Conservation (phyloP, 2,113 vertebrate species). For the Tangachromis dhanisi region DNA sequence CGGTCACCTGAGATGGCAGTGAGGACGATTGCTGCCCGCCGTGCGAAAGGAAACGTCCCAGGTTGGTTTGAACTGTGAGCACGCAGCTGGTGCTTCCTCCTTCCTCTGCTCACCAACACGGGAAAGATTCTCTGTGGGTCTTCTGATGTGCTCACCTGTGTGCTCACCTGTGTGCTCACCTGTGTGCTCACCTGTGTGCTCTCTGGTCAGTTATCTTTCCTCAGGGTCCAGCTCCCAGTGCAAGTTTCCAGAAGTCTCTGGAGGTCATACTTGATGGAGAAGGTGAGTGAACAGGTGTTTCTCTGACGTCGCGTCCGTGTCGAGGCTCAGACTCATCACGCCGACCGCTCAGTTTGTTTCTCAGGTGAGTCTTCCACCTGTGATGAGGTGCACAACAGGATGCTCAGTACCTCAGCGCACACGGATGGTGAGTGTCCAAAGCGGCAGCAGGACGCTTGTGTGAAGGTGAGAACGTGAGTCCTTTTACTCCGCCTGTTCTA, state of each 20-base stretch:
- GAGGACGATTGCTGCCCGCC: no score
- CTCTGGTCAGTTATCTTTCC: not conserved
- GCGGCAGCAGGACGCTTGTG: not conserved
- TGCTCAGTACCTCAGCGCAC: not conserved
- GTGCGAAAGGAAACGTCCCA: fast-evolving
- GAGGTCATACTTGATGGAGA: not conserved
- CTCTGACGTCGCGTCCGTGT: not conserved
- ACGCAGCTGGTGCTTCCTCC: not conserved
- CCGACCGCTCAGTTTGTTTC: not conserved
- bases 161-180: not conserved
- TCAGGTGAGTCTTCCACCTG: not conserved
- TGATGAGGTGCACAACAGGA: not conserved
- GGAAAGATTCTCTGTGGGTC: not conserved
- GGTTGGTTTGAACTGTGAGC: not conserved
- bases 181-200: not conserved
- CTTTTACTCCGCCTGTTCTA: not conserved
- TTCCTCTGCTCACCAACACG: not conserved
- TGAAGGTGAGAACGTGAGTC: not conserved
- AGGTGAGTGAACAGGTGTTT: not conserved
- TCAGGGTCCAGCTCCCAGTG: not conserved
- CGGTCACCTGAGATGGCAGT: not conserved
- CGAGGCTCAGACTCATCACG: not conserved
- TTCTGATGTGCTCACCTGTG: not conserved
- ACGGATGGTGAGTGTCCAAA: not conserved
- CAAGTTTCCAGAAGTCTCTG: not conserved